phyloP scores from a whole-genome alignment of 2,888 invertebrate species.

The Anodontia alba region DNA sequence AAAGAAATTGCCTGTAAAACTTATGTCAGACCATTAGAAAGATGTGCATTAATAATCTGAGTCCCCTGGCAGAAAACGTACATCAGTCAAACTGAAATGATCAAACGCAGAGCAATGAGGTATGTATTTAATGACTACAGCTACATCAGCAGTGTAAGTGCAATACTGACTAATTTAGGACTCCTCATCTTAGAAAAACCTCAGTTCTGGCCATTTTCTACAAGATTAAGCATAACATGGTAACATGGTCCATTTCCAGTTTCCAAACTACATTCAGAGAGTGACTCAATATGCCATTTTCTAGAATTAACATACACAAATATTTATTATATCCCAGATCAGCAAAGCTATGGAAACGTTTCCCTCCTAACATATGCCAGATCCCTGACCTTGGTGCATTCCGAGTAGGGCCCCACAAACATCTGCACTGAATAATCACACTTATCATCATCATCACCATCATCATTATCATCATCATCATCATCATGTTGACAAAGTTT shows the following conservation, averaged over 20 bases:
- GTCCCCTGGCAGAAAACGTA: not conserved
- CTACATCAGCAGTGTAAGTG: no score
- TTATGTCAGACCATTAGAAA: not conserved
- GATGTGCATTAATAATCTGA: not conserved
- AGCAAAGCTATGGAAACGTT: not conserved
- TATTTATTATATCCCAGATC: not conserved
- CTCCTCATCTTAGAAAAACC: not conserved
- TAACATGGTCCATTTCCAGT: no score
- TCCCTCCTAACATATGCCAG: not conserved
- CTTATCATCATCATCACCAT: no score
- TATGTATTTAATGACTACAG: not conserved
- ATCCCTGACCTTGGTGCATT: not conserved
- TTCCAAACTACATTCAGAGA: not conserved
- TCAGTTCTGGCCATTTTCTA: not conserved
- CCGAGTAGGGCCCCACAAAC: not conserved
- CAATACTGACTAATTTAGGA: not conserved
- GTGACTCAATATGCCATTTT: not conserved
- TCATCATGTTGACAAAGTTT: no score
- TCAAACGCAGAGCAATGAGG: not conserved
- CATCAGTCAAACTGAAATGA: not conserved
- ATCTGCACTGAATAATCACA: no score
- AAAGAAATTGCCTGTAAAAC: not conserved
- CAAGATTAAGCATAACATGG: not conserved
- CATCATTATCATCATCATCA: no score
- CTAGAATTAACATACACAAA: no score